Base-by-base conservation (phyloP, 2,797 vertebrate species). In the Oceanodroma leucorhoa region DNA sequence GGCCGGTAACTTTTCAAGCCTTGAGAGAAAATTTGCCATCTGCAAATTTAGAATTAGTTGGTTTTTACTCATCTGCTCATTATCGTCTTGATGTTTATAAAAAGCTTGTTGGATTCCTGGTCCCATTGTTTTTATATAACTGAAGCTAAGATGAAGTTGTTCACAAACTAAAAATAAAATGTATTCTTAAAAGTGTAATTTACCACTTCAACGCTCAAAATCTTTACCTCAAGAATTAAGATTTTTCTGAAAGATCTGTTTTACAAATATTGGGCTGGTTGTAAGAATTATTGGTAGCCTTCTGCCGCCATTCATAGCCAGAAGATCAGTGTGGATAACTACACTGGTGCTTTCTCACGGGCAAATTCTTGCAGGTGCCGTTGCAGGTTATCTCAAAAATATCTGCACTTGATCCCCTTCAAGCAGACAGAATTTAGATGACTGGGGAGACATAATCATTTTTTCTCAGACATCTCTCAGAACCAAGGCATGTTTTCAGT, bases 11-110 rank as follows among this genome's bases (percentile, higher is more conserved):
- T 95, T 94, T 89, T 92, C 67, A 85, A 71, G 53, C 78, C 67
- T 94, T 89, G 60, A 57, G 90, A 90, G 75, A 95, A 95, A 94
- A 92, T 45, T 17, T 96, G 64, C 87, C 45, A 71, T 89, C 81
- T 94, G 93, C 89, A 91, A 91, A 92, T 89, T 94, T 87, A 94
- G 81, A 82, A 84, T 87, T 60, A 79, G 86, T 80, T 93, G 83
- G 11, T 12, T 92, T 95, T 90, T 27, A 60, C 41, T 85, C 81
- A 64, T 93, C 78, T 95, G 67, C 66, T 90, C 26, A 7, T 92
- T 92, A 78, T 75, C 10, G 5, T 82, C 78, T 89, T 78, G 26
- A 45, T 73, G 24, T 73, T 95, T 90, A 69, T 90, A 79, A 62
- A 93, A 88, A 84, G 29, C 36, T 72, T 62, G 50, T 87, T 92